Evolutionary conservation across 2,113 vertebrate genomes (phyloP).

Genomic region (Cygnus buccinator): DNA sequence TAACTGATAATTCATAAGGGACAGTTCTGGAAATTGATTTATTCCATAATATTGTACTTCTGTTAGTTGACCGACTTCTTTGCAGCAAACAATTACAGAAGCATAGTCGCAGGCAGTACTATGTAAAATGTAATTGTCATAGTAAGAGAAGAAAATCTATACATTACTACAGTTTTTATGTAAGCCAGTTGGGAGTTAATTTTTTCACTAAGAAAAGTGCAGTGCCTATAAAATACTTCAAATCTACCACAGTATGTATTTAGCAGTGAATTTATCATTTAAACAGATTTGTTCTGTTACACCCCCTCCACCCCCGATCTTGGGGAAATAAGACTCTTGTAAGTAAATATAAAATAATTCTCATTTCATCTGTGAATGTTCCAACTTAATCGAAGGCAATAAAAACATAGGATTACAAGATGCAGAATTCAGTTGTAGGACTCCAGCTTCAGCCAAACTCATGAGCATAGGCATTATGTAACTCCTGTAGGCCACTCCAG

Average conservation of each 20-base stretch:
- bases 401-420: background rate
- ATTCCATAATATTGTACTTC: accelerated
- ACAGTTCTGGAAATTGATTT: background rate
- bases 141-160: background rate
- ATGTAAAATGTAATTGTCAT: background rate
- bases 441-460: background rate
- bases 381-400: background rate
- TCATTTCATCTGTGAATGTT: background rate
- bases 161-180: background rate
- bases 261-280: background rate
- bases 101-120: background rate
- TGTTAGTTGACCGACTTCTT: background rate
- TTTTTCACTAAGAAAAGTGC: background rate
- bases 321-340: background rate
- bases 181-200: background rate
- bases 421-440: background rate
- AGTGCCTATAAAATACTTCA: background rate
- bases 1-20: accelerated
- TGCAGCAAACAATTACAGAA: background rate
- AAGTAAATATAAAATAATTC: background rate
- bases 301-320: background rate
- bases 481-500: background rate
- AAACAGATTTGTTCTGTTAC: background rate
- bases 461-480: background rate
- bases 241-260: background rate